These are phyloP conservation scores for Trimorus sp. DNA, from an alignment of 2,888 invertebrate genomes.

Conservation along the genomic window DNA sequence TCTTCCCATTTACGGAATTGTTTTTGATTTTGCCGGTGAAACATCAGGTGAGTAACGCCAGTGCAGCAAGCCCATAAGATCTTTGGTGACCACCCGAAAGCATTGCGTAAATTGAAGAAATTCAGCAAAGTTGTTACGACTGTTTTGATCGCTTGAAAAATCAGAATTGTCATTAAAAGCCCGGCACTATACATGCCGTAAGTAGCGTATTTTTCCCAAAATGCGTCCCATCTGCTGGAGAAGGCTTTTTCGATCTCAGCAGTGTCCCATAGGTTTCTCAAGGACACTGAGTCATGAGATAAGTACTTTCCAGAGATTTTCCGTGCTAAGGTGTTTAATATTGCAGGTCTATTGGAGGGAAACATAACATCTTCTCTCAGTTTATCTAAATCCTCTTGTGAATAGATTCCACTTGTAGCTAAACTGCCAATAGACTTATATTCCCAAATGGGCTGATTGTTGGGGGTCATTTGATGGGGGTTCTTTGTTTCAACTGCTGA, in stretches of 20 bases:
- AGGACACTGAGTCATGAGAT: too few relatives aligned
- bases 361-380: constrained; percentile 3
- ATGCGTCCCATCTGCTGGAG: background rate
- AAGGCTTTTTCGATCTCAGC: too few relatives aligned
- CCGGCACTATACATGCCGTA: background rate
- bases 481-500: background rate
- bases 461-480: background rate
- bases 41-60: background rate
- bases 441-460: constrained; percentile 4
- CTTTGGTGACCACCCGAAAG: background rate
- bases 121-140: background rate
- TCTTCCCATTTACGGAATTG: too few relatives aligned
- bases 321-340: background rate
- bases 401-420: background rate
- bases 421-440: constrained; percentile 5
- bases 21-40: background rate
- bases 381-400: background rate
- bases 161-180: background rate
- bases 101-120: background rate
- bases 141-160: background rate
- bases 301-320: background rate
- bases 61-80: background rate
- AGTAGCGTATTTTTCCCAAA: background rate
- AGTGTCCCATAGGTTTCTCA: too few relatives aligned
- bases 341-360: background rate